A percentile compares a stretch with the other conserved stretches of the same genome.
phyloP scores from a whole-genome alignment of 2,113 vertebrate genomes.

The Cricetomys ansorgei region DNA sequence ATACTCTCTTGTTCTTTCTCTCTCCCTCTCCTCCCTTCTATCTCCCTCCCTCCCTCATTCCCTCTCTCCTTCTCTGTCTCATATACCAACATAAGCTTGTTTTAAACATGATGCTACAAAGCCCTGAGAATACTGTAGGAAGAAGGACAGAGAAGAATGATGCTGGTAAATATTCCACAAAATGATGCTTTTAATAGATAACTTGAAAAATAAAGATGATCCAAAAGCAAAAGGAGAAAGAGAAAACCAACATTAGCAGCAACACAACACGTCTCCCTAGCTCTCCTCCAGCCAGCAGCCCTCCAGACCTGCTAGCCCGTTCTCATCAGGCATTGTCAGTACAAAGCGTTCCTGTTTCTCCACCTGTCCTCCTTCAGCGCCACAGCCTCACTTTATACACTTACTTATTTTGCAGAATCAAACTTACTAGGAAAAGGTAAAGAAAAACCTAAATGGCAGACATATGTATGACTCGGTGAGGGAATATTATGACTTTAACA shows the following conservation, averaged over 20 bases:
- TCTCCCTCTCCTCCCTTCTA: not conserved
- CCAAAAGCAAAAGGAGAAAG: slow-evolving; percentile 20
- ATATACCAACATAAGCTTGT: not conserved
- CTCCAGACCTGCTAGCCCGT: not conserved
- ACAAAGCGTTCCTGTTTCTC: slow-evolving; percentile 29
- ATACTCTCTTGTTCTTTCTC: not conserved
- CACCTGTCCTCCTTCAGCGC: not conserved
- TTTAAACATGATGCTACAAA: not conserved
- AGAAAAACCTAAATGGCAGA: slow-evolving; percentile 29
- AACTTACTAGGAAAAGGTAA: slow-evolving; percentile 56
- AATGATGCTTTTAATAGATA: slow-evolving; percentile 31
- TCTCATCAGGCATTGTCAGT: not conserved
- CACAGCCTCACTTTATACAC: slow-evolving; percentile 11
- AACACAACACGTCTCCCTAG: not conserved
- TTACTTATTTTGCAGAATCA: slow-evolving; percentile 50
- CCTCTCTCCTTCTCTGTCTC: not conserved
- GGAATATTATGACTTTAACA: not conserved
- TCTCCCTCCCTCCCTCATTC: not conserved
- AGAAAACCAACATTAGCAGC: not conserved
- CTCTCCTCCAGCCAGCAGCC: not conserved
- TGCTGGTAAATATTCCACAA: slow-evolving; percentile 17
- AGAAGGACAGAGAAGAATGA: not conserved
- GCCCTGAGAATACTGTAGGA: not conserved
- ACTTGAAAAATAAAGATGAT: slow-evolving; percentile 16
- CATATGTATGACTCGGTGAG: not conserved